Percentiles rank a stretch among this genome's conserved stretches.
Evolutionary conservation across 2,888 invertebrate genomes (phyloP).

Genomic region (Yponomeuta evonymella): DNA sequence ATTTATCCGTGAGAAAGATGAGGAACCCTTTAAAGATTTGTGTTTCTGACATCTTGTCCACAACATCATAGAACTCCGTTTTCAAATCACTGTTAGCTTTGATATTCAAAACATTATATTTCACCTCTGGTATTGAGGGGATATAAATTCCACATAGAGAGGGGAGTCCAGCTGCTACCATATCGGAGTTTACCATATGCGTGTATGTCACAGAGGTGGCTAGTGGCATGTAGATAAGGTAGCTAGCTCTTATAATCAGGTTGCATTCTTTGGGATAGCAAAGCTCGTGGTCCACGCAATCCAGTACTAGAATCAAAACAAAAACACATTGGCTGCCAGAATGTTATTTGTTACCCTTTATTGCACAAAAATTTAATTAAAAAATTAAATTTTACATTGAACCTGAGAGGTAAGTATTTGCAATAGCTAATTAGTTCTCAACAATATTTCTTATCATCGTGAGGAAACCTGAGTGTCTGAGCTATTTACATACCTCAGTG

Average conservation of each 20-base stretch:
- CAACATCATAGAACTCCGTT: conserved; percentile 38
- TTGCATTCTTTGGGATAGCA: conserved; percentile 54
- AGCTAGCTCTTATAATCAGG: conserved; percentile 46
- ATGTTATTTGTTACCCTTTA: no score
- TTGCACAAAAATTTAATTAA: no score
- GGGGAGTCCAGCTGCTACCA: conserved; percentile 31
- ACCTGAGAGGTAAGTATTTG: no score
- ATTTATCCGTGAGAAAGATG: conserved; percentile 63
- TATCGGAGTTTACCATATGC: conserved; percentile 36
- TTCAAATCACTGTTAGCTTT: conserved; percentile 37
- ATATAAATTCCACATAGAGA: conserved; percentile 58
- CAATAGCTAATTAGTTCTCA: no score
- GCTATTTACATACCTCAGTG: no score
- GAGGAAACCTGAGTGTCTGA: no score
- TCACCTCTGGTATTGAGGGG: conserved; percentile 56
- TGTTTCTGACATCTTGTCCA: conserved; percentile 41
- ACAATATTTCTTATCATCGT: no score
- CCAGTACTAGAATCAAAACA: conserved; percentile 51
- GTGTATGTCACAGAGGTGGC: conserved; percentile 41
- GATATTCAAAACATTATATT: conserved; percentile 52
- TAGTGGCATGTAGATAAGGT: conserved; percentile 51
- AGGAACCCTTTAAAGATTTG: conserved; percentile 54
- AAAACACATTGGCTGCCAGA: not conserved
- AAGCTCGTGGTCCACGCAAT: conserved; percentile 45
- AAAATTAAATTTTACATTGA: no score